Conservation (phyloP, 2,888 invertebrate genomes). For the Resseliella maxima region DNA sequence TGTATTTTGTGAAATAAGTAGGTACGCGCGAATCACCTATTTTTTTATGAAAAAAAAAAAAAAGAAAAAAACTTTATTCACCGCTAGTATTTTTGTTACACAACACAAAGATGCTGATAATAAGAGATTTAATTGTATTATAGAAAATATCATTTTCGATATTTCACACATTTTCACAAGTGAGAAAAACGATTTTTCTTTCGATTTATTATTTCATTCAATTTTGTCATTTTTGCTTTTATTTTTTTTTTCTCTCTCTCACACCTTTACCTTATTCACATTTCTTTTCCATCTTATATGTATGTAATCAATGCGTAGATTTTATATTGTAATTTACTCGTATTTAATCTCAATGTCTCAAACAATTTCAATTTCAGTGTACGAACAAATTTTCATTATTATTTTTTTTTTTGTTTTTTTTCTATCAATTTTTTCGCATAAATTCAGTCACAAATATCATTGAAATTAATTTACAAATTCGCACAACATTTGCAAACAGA, state of each 20-base stretch:
- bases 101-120: neutral
- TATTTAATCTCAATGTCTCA: slow-evolving; percentile 13
- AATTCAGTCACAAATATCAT: slow-evolving; percentile 26
- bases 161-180: neutral
- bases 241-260: neutral
- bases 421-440: neutral
- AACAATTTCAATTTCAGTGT: neutral
- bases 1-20: slow-evolving; percentile 20
- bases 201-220: neutral
- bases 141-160: slow-evolving; percentile 38
- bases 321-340: neutral
- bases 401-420: neutral
- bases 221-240: neutral
- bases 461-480: slow-evolving; percentile 19
- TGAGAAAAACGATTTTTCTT: neutral
- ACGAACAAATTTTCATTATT: neutral
- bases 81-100: neutral
- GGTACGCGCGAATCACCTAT: slow-evolving; percentile 17
- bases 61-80: neutral
- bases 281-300: too few species aligned
- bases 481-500: neutral
- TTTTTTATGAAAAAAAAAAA: neutral
- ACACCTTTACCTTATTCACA: neutral
- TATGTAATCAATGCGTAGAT: neutral
- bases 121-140: slow-evolving; percentile 33